Base-by-base conservation (phyloP, 2,113 vertebrate species). In the Oreochromis spilurus region DNA sequence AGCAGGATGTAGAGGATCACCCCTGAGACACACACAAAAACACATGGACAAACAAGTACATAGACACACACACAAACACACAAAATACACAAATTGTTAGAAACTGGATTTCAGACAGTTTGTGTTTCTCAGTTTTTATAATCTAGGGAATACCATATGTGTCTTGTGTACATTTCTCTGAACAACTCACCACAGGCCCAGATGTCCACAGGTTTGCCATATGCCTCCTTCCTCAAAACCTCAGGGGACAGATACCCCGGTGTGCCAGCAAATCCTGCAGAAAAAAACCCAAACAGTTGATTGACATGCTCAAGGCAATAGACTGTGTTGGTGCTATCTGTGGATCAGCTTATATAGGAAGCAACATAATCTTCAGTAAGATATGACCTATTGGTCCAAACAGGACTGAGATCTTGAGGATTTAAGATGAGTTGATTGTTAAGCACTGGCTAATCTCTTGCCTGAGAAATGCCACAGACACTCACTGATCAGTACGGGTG, bases 131-230 rank as follows among this genome's bases (percentile, higher is more conserved):
- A 0, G 26, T 88, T 54, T 88, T 55, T 79, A 45, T 60, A 19
- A 84, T 79, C 45, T 21, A 81, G 70, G 65, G 82, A 78, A 48
- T 36, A 38, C 54, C 38, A 54, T 84, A 40, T 29, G 81, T 52
- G 6, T 65, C 65, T 87, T 24, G 52, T 86, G 84, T 67, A 77
- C 34, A 65, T 78, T 21, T 57, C n/a, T 82, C 17, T 83, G 72
- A 19, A 57, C 16, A 45, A 78, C 96, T 96, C 94, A 99, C 98
- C 98, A 1, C 98, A 99, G 0, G 98, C 98, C 98, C 98, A 99
- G 95, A 99, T 99, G 96, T 99, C 98, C 97, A 99, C 98, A 0
- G 98, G 98, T 95, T 99, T 99, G 89, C 98, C 98, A 5, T 99
- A 99, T 7, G 98, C 98, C 94, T 99, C 98, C 94, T 99, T 99